Conservation (phyloP, 2,888 invertebrate genomes). For the Steinernema scapterisci region DNA sequence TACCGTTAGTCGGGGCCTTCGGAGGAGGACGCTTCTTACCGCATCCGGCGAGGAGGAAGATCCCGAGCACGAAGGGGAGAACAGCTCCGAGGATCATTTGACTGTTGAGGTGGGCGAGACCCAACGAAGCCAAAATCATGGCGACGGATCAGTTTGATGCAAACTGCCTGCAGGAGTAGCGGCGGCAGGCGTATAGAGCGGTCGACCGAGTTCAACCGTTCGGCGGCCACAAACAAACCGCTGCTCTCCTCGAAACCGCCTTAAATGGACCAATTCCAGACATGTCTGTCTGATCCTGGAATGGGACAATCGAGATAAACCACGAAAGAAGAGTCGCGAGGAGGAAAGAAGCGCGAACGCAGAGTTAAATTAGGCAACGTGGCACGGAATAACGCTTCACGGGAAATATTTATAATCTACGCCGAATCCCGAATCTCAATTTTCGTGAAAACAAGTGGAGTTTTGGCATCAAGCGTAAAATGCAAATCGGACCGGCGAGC, state of each 20-base stretch:
- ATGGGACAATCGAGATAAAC: too few relatives aligned
- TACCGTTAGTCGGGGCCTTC: neutral
- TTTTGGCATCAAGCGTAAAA: too few relatives aligned
- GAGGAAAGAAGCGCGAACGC: too few relatives aligned
- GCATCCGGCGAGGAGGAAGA: slow-evolving; percentile 23
- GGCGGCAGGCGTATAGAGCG: slow-evolving; percentile 15
- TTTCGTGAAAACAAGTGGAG: too few relatives aligned
- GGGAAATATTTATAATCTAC: too few relatives aligned
- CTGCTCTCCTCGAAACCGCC: neutral
- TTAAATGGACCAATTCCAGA: neutral
- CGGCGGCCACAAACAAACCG: neutral
- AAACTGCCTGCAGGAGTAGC: slow-evolving; percentile 12
- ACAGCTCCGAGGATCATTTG: slow-evolving; percentile 5
- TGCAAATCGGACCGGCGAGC: too few relatives aligned
- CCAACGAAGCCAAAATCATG: slow-evolving; percentile 19
- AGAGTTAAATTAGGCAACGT: too few relatives aligned
- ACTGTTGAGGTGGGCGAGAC: neutral
- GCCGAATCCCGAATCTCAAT: too few relatives aligned
- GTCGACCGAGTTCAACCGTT: neutral
- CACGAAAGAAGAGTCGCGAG: too few relatives aligned
- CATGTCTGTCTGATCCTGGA: too few relatives aligned
- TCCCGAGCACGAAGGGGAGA: neutral
- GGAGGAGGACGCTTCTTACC: slow-evolving; percentile 16
- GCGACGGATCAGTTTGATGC: neutral
- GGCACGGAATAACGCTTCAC: too few relatives aligned